Evolutionary conservation across 2,113 vertebrate species (phyloP).

Genomic region (Rhabdornis inornatus): DNA sequence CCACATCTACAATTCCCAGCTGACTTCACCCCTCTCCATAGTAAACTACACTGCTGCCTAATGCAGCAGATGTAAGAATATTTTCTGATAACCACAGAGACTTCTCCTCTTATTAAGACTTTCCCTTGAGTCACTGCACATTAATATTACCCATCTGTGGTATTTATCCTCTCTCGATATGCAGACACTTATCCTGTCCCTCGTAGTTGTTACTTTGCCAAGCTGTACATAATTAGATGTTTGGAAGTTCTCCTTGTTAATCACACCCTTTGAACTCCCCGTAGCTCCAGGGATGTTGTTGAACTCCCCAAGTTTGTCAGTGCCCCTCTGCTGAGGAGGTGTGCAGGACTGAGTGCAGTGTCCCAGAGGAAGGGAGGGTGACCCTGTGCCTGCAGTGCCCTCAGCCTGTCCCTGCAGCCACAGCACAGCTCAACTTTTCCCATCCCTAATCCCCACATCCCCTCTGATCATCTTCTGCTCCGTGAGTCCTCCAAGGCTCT

Average conservation of each 20-base stretch:
- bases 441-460: background rate
- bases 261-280: background rate
- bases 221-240: conserved; percentile 23
- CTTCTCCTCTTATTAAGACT: conserved; percentile 5
- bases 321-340: background rate
- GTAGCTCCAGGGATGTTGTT: background rate
- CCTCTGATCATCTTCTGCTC: background rate
- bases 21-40: background rate
- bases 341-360: background rate
- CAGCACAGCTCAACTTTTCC: background rate
- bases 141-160: conserved; percentile 34
- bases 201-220: background rate
- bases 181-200: background rate
- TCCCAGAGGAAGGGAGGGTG: background rate
- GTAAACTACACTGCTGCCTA: background rate
- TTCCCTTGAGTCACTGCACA: conserved; percentile 11
- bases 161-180: conserved; percentile 17
- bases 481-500: background rate
- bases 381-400: background rate
- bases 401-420: background rate
- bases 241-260: background rate
- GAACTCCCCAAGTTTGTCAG: background rate
- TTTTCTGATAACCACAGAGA: conserved; percentile 6
- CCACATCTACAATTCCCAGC: background rate
- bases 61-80: background rate